These are phyloP conservation scores for Gallinago jamesoni DNA, from an alignment of 2,113 vertebrate genomes.

Conservation along the genomic window DNA sequence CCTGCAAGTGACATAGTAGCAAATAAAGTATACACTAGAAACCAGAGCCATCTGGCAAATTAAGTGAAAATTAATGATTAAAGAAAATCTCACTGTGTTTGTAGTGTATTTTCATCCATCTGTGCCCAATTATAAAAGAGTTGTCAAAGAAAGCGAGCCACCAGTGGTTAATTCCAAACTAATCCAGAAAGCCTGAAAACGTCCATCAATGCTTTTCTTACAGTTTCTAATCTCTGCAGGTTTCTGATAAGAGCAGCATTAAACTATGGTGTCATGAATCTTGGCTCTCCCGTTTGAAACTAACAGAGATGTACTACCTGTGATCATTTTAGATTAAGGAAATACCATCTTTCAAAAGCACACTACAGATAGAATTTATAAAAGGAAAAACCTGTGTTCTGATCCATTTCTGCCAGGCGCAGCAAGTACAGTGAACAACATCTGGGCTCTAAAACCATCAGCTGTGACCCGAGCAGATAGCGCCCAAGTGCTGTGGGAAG, in stretches of 20 bases:
- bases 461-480: not conserved
- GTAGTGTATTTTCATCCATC: conserved; percentile 56
- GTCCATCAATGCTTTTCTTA: conserved; percentile 6
- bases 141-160: conserved; percentile 46
- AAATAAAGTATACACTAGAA: conserved; percentile 24
- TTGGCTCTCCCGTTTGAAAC: conserved; percentile 22
- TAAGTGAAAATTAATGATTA: conserved; percentile 62
- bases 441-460: not conserved
- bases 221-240: conserved; percentile 53
- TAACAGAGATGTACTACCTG: conserved; percentile 45
- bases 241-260: conserved; percentile 52
- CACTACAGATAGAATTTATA: not conserved
- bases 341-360: conserved; percentile 17
- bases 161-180: conserved; percentile 25
- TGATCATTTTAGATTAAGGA: conserved; percentile 56
- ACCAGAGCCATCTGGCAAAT: conserved; percentile 50
- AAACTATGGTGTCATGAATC: conserved; percentile 35
- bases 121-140: conserved; percentile 52
- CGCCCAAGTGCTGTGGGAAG: not conserved
- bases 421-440: not conserved
- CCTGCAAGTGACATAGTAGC: not conserved
- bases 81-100: conserved; percentile 51
- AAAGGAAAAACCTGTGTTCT: not conserved
- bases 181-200: conserved; percentile 37
- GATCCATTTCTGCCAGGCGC: not conserved